phyloP scores from a whole-genome alignment of 2,888 invertebrate species.

The Embidobia sp. region DNA sequence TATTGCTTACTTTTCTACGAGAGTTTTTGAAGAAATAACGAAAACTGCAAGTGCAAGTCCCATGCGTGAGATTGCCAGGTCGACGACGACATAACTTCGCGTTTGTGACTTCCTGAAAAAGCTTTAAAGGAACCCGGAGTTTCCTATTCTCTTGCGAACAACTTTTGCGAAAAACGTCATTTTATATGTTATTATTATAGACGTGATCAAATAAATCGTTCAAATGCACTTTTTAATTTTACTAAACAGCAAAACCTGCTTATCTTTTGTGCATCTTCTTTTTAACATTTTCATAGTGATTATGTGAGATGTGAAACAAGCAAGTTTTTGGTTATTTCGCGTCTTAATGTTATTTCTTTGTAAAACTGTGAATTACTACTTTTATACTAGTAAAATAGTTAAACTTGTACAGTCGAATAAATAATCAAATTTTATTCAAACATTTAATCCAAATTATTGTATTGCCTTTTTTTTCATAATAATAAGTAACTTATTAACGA shows the following conservation, averaged over 20 bases:
- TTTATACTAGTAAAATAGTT: no score
- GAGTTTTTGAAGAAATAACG: constrained; percentile 60
- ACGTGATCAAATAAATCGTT: constrained; percentile 35
- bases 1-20: constrained; percentile 55
- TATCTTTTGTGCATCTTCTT: not conserved
- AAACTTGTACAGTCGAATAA: no score
- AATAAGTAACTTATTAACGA: no score
- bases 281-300: not conserved
- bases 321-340: constrained; percentile 25
- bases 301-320: no score
- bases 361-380: no score
- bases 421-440: no score
- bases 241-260: not conserved
- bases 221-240: constrained; percentile 24
- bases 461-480: no score
- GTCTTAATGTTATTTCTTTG: no score
- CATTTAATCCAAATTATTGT: no score
- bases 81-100: constrained; percentile 49
- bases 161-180: constrained; percentile 47
- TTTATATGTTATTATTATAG: constrained; percentile 51
- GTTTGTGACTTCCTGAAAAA: constrained; percentile 61
- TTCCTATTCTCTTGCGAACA: constrained; percentile 39
- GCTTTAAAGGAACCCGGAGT: constrained; percentile 49
- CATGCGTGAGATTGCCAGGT: constrained; percentile 48
- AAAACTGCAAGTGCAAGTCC: constrained; percentile 53